A percentile compares a stretch with the other conserved stretches of the same genome.
These are phyloP conservation scores for Caenorhabditis briggsae DNA, from an alignment of 1,140 invertebrate species.

Conservation along the genomic window DNA sequence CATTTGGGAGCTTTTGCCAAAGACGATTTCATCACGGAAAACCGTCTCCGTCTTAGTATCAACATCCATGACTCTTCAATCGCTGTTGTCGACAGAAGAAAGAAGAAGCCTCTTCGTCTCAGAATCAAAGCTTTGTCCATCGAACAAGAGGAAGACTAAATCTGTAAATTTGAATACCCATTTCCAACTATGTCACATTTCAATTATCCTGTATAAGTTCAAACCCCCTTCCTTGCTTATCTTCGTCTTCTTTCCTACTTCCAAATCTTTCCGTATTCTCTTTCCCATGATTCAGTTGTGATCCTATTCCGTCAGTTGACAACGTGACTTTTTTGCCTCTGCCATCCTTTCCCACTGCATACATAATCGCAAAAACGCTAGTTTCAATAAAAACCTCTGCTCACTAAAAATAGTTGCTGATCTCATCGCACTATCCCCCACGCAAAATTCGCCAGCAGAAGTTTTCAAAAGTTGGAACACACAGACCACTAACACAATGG, in stretches of 20 bases:
- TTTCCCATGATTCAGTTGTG: constrained; percentile 52
- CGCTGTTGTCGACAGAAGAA: constrained; percentile 63
- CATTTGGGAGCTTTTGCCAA: constrained; percentile 65
- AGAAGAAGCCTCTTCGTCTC: constrained; percentile 65
- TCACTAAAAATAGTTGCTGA: background rate
- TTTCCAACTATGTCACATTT: background rate
- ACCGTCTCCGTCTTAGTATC: constrained; percentile 59
- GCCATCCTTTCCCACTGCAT: constrained; percentile 27
- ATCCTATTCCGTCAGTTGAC: constrained; percentile 41
- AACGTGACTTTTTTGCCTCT: constrained; percentile 48
- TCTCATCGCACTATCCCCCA: background rate
- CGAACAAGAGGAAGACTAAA: constrained; percentile 64
- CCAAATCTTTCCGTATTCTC: background rate
- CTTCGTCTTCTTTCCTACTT: background rate
- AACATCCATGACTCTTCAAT: constrained; percentile 61
- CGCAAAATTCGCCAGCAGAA: background rate
- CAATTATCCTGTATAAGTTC: background rate
- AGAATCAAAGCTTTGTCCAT: constrained; percentile 63
- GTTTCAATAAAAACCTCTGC: constrained; percentile 4
- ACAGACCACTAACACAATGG: constrained; percentile 30
- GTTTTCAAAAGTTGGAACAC: background rate
- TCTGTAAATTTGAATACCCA: background rate
- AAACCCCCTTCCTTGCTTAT: constrained; percentile 4
- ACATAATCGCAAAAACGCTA: constrained; percentile 45
- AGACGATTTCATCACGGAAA: constrained; percentile 62